These are phyloP conservation scores for Pseudomyrmex cubaensis DNA, from an alignment of 1,140 invertebrate species.

Conservation along the genomic window DNA sequence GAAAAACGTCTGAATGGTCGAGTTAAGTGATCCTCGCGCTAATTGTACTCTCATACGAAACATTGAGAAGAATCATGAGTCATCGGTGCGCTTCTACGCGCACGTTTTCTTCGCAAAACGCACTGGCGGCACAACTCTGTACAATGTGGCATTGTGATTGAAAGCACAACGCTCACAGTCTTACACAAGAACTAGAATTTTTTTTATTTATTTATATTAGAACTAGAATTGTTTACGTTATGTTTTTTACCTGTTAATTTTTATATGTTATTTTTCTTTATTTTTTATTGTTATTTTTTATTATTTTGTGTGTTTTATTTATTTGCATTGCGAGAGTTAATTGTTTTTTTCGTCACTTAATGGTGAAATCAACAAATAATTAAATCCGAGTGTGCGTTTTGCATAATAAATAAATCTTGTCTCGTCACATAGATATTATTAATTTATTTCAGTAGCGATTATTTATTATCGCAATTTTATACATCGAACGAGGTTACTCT, in stretches of 20 bases:
- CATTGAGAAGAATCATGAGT: conserved; percentile 36
- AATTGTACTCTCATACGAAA: conserved; percentile 35
- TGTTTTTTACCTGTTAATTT: too few species aligned
- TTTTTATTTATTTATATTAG: too few species aligned
- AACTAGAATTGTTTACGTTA: too few species aligned
- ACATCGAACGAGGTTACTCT: too few species aligned
- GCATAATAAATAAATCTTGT: neutral
- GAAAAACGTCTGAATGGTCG: conserved; percentile 2
- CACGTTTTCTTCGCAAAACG: neutral
- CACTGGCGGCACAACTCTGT: neutral
- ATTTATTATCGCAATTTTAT: conserved; percentile 3
- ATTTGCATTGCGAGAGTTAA: neutral
- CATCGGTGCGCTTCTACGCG: neutral
- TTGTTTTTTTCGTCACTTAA: neutral
- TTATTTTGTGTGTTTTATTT: conserved; percentile 1
- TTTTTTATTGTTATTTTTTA: neutral
- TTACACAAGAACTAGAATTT: too few species aligned
- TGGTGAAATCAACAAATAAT: too few species aligned
- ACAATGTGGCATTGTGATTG: neutral
- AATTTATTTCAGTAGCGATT: neutral
- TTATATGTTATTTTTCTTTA: too few species aligned
- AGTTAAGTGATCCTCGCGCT: neutral
- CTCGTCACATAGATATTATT: neutral
- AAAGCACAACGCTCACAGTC: neutral
- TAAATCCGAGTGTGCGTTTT: too few species aligned